Evolutionary conservation across 1,140 invertebrate genomes (phyloP), one percentile per base, ranked within the genome.

Genomic region (Eufriesea mexicana): DNA sequence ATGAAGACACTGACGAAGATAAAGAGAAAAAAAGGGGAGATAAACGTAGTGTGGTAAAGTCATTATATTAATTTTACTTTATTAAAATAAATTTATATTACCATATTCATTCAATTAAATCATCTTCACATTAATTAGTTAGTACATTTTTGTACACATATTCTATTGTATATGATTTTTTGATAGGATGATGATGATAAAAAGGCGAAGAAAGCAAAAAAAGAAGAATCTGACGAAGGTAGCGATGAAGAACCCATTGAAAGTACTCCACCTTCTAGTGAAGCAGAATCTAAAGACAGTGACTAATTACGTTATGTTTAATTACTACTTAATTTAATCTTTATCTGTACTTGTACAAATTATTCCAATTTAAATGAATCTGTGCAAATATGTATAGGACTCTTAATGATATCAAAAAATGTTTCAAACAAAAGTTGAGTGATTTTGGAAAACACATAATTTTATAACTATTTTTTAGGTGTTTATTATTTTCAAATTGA

Each of bases 261-360:
- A 79, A 95, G 92, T 62, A 93, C 93, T 59, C 93, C 95, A 51
- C 90, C 93, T 23, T 93, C 95, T 2, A 94, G 94, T 79, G 94
- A 92, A n/a, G 92, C 76, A 23, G 92, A 92, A 42, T 90, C 89
- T 62, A 90, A 91, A 75, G 93, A 91, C 59, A 94, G 92, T 67
- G 94, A 94, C 86, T 94, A 91, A 92, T 76, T 55, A 25, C 18
- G 23, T 42, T 59, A 75, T 49, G 23, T 23, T 20, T 45, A 57
- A 59, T 8, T 59, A 57, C 12, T 7, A 10, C 8, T 45, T 45
- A 45, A 35, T 20, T 45, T n/a, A 57, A n/a, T n/a, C 5, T 73
- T 42, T 42, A 20, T 2, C 20, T 47, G 8, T 72, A 62, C 35
- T 35, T 35, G 35, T 35, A 35, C 35, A 35, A 4, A 35, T 2